These are phyloP conservation scores for Tipula unca DNA, from an alignment of 2,888 invertebrate genomes.

Conservation along the genomic window DNA sequence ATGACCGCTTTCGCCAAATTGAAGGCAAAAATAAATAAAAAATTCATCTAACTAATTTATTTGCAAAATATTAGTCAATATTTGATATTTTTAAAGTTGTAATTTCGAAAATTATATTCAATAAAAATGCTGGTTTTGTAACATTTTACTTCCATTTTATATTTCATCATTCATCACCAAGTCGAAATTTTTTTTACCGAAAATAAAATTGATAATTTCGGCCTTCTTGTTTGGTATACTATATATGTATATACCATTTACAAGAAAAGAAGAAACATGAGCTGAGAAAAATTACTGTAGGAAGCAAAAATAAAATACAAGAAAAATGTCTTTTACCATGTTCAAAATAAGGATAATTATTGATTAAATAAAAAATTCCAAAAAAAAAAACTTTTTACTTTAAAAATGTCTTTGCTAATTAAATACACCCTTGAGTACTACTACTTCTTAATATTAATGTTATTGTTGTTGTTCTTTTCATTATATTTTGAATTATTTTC, in stretches of 20 bases:
- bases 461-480: constrained; percentile 8
- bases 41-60: neutral
- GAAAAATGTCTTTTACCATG: neutral
- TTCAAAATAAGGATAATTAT: neutral
- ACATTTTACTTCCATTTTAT: no score
- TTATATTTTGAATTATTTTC: neutral
- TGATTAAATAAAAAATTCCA: neutral
- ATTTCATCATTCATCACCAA: no score
- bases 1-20: neutral
- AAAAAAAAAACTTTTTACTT: neutral
- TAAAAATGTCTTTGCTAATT: neutral
- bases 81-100: no score
- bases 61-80: no score
- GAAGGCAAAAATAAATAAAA: neutral
- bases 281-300: neutral
- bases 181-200: neutral
- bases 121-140: no score
- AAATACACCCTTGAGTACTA: constrained; percentile 9
- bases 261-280: neutral
- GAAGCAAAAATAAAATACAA: neutral
- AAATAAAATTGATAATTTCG: neutral
- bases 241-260: no score
- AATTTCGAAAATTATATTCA: no score
- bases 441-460: neutral
- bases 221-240: neutral